A percentile compares a stretch with the other conserved stretches of the same genome.
phyloP scores from a whole-genome alignment of 1,140 invertebrate species.

The Papilio aristodemus region DNA sequence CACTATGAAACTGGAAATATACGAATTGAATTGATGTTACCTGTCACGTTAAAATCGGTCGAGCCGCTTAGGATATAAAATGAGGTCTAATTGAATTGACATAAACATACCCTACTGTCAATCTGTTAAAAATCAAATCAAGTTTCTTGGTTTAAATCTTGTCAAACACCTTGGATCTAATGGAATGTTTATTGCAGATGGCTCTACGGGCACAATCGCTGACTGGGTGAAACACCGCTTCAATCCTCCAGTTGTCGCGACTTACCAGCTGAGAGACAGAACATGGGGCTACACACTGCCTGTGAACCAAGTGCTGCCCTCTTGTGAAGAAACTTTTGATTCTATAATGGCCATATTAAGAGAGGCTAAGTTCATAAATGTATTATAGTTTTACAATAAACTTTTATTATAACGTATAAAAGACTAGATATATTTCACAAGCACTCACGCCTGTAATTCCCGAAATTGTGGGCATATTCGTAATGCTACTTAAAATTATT shows the following conservation, averaged over 20 bases:
- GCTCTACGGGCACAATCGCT: constrained; percentile 64
- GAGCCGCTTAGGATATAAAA: not conserved
- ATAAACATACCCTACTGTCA: too few species aligned
- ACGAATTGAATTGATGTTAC: too few species aligned
- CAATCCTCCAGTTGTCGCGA: constrained; percentile 80
- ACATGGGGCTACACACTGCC: constrained; percentile 86
- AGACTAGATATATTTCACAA: constrained; percentile 4
- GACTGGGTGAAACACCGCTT: constrained; percentile 82
- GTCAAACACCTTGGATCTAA: not conserved
- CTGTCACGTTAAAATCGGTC: too few species aligned
- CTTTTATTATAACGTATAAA: too few species aligned
- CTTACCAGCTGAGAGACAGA: constrained; percentile 84
- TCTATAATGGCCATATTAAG: constrained; percentile 80
- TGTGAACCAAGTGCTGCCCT: constrained; percentile 84
- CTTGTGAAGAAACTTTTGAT: constrained; percentile 84
- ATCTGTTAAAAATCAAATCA: not conserved
- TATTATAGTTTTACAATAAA: constrained; percentile 44
- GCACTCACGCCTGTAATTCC: too few species aligned
- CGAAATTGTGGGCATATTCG: too few species aligned
- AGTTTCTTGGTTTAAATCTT: not conserved
- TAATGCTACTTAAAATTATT: not conserved
- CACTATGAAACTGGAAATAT: too few species aligned
- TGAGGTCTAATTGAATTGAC: not conserved
- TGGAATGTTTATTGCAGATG: constrained; percentile 49
- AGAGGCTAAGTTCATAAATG: constrained; percentile 68